Evolutionary conservation across 2,113 vertebrate species (phyloP).

Genomic region (Strigops habroptila): DNA sequence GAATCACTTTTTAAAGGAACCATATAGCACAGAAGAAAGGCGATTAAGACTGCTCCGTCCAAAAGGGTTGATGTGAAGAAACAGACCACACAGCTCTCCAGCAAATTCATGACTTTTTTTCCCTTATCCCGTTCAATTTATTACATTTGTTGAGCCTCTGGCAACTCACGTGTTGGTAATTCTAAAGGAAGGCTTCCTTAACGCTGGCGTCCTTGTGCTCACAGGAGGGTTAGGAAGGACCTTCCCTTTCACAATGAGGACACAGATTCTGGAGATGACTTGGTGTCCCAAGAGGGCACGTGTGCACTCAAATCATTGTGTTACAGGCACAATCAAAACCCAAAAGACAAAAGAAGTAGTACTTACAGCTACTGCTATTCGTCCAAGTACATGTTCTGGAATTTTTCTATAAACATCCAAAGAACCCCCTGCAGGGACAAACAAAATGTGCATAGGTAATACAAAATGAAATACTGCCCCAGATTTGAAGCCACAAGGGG

Average conservation of each 20-base stretch:
- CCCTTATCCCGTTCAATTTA: neutral
- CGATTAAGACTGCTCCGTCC: neutral
- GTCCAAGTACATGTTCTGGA: slow-evolving; percentile 91
- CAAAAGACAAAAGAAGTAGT: neutral
- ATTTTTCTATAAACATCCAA: slow-evolving; percentile 95
- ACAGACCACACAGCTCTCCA: neutral
- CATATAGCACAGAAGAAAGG: neutral
- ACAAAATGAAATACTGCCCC: slow-evolving; percentile 14
- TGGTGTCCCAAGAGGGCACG: accelerated
- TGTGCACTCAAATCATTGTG: accelerated
- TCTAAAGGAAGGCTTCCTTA: neutral
- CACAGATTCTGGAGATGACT: neutral
- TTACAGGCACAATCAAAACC: accelerated
- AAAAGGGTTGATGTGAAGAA: neutral
- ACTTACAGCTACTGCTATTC: slow-evolving; percentile 95
- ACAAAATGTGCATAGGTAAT: neutral
- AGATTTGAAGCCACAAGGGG: slow-evolving; percentile 8
- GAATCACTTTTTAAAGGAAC: neutral
- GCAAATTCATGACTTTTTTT: neutral
- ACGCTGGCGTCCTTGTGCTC: neutral
- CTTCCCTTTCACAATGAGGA: neutral
- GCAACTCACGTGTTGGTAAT: accelerated
- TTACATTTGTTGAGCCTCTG: neutral
- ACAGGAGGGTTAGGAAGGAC: neutral
- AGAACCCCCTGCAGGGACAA: slow-evolving; percentile 86